Evolutionary conservation across 1,140 invertebrate species (phyloP).

Genomic region (Gyrodactylus bullatarudis): DNA sequence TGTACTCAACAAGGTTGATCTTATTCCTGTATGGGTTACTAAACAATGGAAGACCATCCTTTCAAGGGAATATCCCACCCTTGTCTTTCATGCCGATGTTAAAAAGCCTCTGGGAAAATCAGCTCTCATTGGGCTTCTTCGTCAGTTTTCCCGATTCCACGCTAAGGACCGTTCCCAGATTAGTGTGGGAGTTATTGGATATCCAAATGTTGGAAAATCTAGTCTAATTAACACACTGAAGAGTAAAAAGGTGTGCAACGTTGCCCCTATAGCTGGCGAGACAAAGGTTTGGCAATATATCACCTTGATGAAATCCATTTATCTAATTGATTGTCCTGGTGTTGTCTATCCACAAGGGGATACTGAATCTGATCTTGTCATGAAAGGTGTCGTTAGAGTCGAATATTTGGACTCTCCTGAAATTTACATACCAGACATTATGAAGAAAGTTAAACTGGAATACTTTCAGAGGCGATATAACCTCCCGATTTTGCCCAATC

Average conservation of each 20-base stretch:
- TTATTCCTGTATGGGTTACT: constrained; percentile 84
- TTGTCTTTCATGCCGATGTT: constrained; percentile 85
- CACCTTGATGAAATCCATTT: constrained; percentile 78
- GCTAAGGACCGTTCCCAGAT: constrained; percentile 75
- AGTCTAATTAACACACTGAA: constrained; percentile 82
- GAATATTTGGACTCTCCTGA: constrained; percentile 71
- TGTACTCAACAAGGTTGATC: constrained; percentile 59
- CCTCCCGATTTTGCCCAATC: constrained; percentile 21
- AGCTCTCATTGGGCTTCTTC: constrained; percentile 63
- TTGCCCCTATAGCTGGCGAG: constrained; percentile 32
- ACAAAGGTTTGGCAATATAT: constrained; percentile 69
- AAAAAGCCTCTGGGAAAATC: constrained; percentile 96
- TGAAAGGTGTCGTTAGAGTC: constrained; percentile 45
- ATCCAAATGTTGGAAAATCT: constrained; percentile 94
- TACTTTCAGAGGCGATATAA: constrained; percentile 68
- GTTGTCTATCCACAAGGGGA: constrained; percentile 69
- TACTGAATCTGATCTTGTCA: constrained; percentile 59
- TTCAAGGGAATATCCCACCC: constrained; percentile 67
- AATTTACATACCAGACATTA: constrained; percentile 52
- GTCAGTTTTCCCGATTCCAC: constrained; percentile 64
- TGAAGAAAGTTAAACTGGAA: constrained; percentile 52
- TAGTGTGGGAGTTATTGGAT: constrained; percentile 89
- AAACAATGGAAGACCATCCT: constrained; percentile 56
- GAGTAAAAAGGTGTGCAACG: constrained; percentile 39
- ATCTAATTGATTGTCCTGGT: constrained; percentile 90